Percentiles rank a stretch among this genome's conserved stretches.
Conservation (phyloP, 1,140 invertebrate genomes). For the Sycobia sp. region DNA sequence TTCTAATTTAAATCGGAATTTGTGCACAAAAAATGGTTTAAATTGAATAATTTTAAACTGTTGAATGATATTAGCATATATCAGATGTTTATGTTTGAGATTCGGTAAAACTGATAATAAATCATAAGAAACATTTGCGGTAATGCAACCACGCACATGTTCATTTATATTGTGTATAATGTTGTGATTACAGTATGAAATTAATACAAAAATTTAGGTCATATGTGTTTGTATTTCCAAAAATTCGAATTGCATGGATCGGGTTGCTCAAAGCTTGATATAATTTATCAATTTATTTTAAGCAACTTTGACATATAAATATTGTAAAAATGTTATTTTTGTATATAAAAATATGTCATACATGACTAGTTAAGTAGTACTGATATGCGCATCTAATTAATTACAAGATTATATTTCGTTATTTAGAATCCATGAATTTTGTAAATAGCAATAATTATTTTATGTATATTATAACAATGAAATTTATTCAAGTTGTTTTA, state of each 20-base stretch:
- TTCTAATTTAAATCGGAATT: too few species aligned
- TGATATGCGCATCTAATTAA: slow-evolving; percentile 1
- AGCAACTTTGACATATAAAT: slow-evolving; percentile 7
- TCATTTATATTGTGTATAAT: slow-evolving; percentile 39
- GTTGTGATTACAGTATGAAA: slow-evolving; percentile 50
- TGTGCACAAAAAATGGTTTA: too few species aligned
- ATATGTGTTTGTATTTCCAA: slow-evolving; percentile 14
- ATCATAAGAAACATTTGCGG: background rate
- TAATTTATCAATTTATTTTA: background rate
- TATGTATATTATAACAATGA: too few species aligned
- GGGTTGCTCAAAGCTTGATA: background rate
- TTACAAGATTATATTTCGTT: background rate
- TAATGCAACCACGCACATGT: slow-evolving; percentile 37
- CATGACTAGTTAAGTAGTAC: background rate
- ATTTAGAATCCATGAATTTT: background rate
- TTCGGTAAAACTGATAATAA: slow-evolving; percentile 18
- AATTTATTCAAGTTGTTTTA: too few species aligned
- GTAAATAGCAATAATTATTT: background rate
- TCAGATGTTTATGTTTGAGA: background rate
- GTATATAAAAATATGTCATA: slow-evolving; percentile 16
- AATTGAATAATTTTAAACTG: too few species aligned
- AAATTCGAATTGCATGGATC: background rate
- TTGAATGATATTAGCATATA: too few species aligned
- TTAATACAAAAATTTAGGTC: slow-evolving; percentile 37
- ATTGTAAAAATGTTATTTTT: slow-evolving; percentile 26